phyloP scores from a whole-genome alignment of 1,140 invertebrate species.

The Drosophila kikkawai region DNA sequence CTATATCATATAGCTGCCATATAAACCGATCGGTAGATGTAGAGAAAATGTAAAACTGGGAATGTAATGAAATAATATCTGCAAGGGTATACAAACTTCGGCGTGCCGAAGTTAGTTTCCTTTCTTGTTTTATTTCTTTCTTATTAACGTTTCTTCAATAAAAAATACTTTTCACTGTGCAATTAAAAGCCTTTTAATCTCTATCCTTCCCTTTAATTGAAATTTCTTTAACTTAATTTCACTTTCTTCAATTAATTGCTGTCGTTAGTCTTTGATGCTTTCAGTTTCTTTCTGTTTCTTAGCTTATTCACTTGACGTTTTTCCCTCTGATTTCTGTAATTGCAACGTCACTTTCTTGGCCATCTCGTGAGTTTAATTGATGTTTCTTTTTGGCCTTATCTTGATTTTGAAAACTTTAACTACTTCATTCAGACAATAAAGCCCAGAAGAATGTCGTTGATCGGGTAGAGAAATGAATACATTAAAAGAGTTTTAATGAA shows the following conservation, averaged over 20 bases:
- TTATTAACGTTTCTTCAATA: neutral
- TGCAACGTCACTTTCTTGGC: slow-evolving; percentile 18
- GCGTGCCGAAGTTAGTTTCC: too few species aligned
- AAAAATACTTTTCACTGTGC: neutral
- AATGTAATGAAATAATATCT: too few species aligned
- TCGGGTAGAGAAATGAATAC: slow-evolving; percentile 3
- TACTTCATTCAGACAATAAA: neutral
- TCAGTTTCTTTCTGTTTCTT: slow-evolving; percentile 23
- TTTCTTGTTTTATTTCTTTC: too few species aligned
- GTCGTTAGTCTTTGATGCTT: neutral
- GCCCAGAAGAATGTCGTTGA: slow-evolving; percentile 9
- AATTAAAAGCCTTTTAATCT: neutral
- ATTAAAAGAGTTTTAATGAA: slow-evolving; percentile 7
- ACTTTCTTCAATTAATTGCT: slow-evolving; percentile 29
- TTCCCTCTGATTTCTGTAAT: slow-evolving; percentile 15
- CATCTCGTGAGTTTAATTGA: slow-evolving; percentile 25
- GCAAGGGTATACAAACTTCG: too few species aligned
- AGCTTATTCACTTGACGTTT: slow-evolving; percentile 10
- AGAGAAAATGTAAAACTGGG: too few species aligned
- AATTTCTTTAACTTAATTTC: slow-evolving; percentile 16
- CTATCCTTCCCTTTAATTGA: neutral
- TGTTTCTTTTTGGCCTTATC: slow-evolving; percentile 17
- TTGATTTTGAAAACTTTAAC: slow-evolving; percentile 9
- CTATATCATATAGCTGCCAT: too few species aligned
- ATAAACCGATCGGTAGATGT: too few species aligned